These are phyloP conservation scores for Laupala kohalensis DNA, from an alignment of 1,140 invertebrate genomes.

Conservation along the genomic window DNA sequence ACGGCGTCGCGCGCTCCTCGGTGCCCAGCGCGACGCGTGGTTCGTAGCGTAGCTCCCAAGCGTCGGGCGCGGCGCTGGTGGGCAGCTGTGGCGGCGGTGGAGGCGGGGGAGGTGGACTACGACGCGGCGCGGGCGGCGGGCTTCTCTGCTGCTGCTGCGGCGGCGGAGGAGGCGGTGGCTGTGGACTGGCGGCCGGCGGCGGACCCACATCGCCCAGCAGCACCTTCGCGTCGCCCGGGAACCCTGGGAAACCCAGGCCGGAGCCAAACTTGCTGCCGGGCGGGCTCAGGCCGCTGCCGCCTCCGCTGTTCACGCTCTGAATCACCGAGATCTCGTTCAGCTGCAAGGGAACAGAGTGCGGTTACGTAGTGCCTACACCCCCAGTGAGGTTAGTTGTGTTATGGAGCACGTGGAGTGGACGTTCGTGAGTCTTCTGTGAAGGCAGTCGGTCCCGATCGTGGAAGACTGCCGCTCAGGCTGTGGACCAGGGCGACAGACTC, in stretches of 20 bases:
- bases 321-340: slow-evolving; percentile 52
- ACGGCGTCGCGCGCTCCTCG: slow-evolving; percentile 24
- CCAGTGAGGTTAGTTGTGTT: too few species aligned
- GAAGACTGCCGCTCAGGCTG: too few species aligned
- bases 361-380: too few species aligned
- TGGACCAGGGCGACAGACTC: too few species aligned
- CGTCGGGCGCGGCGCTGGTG: neutral
- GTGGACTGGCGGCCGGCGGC: slow-evolving; percentile 10
- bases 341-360: too few species aligned
- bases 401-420: too few species aligned
- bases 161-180: slow-evolving; percentile 11
- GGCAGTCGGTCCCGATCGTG: too few species aligned
- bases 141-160: slow-evolving; percentile 10
- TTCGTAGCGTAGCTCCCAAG: neutral
- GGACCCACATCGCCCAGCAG: slow-evolving; percentile 8
- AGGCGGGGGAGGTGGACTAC: neutral
- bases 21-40: neutral
- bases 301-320: slow-evolving; percentile 34
- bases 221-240: slow-evolving; percentile 14
- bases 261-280: slow-evolving; percentile 32
- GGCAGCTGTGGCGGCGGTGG: neutral
- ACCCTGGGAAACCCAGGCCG: slow-evolving; percentile 26
- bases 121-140: slow-evolving; percentile 12
- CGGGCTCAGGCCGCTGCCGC: slow-evolving; percentile 19
- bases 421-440: too few species aligned